phyloP scores from a whole-genome alignment of 2,113 vertebrate genomes.

The Lates calcarifer region DNA sequence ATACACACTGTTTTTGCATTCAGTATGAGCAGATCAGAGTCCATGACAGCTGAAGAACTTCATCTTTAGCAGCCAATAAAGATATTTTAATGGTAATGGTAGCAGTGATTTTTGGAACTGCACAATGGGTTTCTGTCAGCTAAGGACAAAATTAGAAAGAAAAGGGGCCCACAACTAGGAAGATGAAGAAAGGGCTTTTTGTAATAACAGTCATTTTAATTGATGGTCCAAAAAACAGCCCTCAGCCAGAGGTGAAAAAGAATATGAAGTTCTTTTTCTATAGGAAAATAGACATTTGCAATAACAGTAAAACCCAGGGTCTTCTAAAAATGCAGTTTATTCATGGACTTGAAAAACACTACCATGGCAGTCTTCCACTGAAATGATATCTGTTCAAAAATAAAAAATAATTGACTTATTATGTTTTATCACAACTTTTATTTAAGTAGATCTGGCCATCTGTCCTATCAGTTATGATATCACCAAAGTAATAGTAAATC shows the following conservation, averaged over 20 bases:
- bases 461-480: too few species aligned
- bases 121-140: neutral
- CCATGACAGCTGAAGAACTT: neutral
- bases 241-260: neutral
- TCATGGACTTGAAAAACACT: neutral
- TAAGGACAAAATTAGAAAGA: neutral
- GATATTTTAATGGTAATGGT: neutral
- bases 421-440: neutral
- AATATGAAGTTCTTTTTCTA: neutral
- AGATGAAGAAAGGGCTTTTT: neutral
- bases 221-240: neutral
- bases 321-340: neutral
- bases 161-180: neutral
- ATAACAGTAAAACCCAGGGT: neutral
- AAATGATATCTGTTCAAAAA: neutral
- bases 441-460: neutral
- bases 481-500: neutral
- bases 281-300: neutral
- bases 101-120: neutral
- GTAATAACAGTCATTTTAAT: neutral
- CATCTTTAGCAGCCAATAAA: conserved; percentile 10
- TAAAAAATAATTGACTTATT: neutral
- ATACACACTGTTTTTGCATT: neutral
- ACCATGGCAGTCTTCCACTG: neutral
- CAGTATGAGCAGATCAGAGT: neutral